These are phyloP conservation scores for Platycercus adscitus DNA, from an alignment of 2,113 vertebrate genomes.

Conservation along the genomic window DNA sequence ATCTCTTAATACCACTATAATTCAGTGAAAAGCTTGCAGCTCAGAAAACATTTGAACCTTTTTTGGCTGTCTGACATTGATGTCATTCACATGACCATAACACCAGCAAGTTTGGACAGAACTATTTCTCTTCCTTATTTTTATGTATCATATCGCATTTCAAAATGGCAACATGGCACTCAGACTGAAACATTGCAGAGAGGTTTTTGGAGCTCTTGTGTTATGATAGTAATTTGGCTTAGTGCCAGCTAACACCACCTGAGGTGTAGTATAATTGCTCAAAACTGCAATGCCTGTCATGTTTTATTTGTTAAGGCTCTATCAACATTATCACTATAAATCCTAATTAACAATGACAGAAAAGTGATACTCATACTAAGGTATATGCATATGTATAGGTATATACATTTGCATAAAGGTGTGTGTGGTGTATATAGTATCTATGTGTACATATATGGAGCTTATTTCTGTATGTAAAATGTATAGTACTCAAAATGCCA, in stretches of 20 bases:
- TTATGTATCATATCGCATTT: not conserved
- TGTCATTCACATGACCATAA: not conserved
- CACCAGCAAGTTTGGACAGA: not conserved
- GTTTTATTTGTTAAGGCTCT: slow-evolving; percentile 36
- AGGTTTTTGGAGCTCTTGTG: not conserved
- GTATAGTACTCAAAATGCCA: not conserved
- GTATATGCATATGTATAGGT: not conserved
- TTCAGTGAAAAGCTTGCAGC: not conserved
- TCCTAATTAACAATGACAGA: not conserved
- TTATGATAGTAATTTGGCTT: not conserved
- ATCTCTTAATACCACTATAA: not conserved
- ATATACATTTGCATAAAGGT: not conserved
- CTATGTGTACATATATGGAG: not conserved
- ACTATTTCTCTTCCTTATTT: not conserved
- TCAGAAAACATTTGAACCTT: not conserved
- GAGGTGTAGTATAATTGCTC: slow-evolving; percentile 16
- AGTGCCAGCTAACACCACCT: slow-evolving; percentile 16
- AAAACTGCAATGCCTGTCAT: slow-evolving; percentile 22
- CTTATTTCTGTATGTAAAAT: not conserved
- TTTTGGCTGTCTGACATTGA: not conserved
- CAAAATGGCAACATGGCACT: not conserved
- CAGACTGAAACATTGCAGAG: not conserved
- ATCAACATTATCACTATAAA: not conserved
- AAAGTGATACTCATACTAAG: not conserved
- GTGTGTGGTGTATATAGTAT: accelerated